A percentile compares a stretch with the other conserved stretches of the same genome.
phyloP scores from a whole-genome alignment of 1,140 invertebrate genomes.

The Chironomus tepperi region DNA sequence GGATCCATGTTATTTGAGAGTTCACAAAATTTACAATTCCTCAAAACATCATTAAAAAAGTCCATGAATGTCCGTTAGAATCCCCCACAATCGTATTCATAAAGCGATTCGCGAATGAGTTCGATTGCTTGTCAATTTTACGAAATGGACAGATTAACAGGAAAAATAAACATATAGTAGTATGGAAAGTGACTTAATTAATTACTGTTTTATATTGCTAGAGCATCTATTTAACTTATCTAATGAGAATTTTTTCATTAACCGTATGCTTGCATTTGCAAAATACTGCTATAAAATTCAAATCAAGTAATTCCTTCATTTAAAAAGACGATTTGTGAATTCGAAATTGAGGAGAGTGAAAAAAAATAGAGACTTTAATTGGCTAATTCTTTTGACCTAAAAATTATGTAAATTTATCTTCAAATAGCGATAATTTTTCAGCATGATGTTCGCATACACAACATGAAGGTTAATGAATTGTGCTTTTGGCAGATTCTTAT shows the following conservation, averaged over 20 bases:
- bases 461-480: background rate
- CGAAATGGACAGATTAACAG: too few relatives aligned
- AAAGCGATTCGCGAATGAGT: too few relatives aligned
- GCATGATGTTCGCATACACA: background rate
- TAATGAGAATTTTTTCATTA: background rate
- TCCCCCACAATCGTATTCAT: too few relatives aligned
- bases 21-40: too few relatives aligned
- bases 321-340: background rate
- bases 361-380: background rate
- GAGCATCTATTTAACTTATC: background rate
- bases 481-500: background rate
- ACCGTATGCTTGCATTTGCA: conserved; percentile 5
- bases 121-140: too few relatives aligned
- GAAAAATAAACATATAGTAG: background rate
- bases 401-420: conserved; percentile 3
- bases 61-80: too few relatives aligned
- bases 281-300: background rate
- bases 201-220: background rate
- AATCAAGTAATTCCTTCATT: too few relatives aligned
- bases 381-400: background rate
- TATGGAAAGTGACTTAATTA: background rate
- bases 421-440: background rate
- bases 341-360: background rate
- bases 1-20: too few relatives aligned
- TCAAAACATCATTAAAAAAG: too few relatives aligned